These are phyloP conservation scores for Sterna hirundo DNA, from an alignment of 2,113 vertebrate species.

Conservation along the genomic window DNA sequence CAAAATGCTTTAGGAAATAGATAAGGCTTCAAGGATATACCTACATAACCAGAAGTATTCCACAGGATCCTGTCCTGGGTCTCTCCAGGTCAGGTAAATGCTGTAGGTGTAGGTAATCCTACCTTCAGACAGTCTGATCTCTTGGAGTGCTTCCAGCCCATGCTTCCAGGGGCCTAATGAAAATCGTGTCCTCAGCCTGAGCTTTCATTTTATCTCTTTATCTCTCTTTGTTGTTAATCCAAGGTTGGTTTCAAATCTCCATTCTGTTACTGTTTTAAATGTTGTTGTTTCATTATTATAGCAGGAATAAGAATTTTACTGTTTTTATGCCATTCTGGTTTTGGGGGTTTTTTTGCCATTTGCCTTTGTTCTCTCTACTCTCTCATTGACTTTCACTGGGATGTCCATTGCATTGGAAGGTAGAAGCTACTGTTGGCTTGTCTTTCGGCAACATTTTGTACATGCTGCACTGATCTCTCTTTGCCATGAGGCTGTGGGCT, in stretches of 20 bases:
- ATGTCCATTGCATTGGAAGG: neutral
- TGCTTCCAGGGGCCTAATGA: neutral
- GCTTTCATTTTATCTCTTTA: neutral
- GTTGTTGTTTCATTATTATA: neutral
- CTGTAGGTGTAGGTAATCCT: constrained; percentile 33
- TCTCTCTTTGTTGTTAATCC: neutral
- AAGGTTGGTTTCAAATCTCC: neutral
- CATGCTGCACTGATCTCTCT: neutral
- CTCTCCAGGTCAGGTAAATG: neutral
- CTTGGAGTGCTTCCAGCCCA: neutral
- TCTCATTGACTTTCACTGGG: neutral
- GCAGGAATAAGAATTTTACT: neutral
- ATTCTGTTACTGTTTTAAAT: neutral
- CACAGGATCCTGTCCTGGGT: neutral
- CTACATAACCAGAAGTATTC: neutral
- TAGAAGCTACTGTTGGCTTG: neutral
- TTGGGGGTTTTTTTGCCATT: accelerated
- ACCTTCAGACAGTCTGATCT: constrained; percentile 30
- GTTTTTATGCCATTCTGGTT: neutral
- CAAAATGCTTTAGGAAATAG: neutral
- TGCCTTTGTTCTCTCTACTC: neutral
- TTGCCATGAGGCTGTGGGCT: neutral
- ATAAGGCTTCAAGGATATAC: neutral
- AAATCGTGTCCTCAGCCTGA: neutral
- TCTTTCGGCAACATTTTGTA: neutral